Evolutionary conservation across 1,140 invertebrate genomes (phyloP), one percentile per base, ranked within the genome.

Genomic region (Papilio xuthus): DNA sequence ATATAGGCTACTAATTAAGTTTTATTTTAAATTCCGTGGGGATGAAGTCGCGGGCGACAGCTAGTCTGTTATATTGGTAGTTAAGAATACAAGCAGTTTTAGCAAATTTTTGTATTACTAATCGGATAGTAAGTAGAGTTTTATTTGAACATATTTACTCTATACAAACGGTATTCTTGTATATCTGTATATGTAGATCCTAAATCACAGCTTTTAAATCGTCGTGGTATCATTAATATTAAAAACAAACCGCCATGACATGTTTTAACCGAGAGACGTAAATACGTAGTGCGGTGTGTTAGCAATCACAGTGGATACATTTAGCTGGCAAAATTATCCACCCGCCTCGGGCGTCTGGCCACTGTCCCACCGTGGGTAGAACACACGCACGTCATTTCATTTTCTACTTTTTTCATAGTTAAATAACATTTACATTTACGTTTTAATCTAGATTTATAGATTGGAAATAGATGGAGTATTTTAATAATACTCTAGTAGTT

Each of bases 251-350:
- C 81, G 71, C 79, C 83, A 82, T 82, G 78, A 79, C 80, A 82
- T 73, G 77, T 83, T 82, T 84, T 81, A 85, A 88, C 74, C 83
- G 75, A 76, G 78, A 79, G 80, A 83, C 82, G 82, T 84, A 88
- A 86, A 88, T 88, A 88, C 84, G 85, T 74, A 81, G 76, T 78
- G 70, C 80, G 79, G 80, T 88, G 84, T 90, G 84, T 80, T 84
- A 78, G 83, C 83, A 89, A 89, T 90, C 88, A 90, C 82, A 84
- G 86, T 83, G 87, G 83, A 88, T 90, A 88, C 89, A 89, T 91
- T 72, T 85, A 86, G 85, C 86, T 85, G 87, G 67, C 82, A 85
- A 87, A 88, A 89, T 90, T 88, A 86, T 76, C 78, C 80, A 84
- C 84, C 83, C 84, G 87, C 87, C 87, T 79, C 84, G 82, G 86